A percentile compares a stretch with the other conserved stretches of the same genome.
Conservation (phyloP, 2,797 vertebrate species). For the Rallus crepitans region DNA sequence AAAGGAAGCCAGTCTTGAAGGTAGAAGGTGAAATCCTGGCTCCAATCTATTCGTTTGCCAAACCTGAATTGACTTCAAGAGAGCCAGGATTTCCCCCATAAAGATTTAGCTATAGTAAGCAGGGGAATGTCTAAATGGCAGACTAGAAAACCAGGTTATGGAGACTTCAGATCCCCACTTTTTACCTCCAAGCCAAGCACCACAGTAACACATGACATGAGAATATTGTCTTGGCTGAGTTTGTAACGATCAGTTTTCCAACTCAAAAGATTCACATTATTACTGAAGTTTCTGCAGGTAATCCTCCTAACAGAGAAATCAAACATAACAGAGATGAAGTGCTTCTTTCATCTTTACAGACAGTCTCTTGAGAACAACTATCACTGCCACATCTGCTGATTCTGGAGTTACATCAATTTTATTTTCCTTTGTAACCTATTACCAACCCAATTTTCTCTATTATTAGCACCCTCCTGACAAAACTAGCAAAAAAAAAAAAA, state of each 20-base stretch:
- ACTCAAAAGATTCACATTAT: background rate
- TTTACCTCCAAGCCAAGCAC: background rate
- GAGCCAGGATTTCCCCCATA: background rate
- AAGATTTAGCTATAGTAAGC: background rate
- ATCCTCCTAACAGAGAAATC: slow-evolving; percentile 21
- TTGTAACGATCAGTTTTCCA: background rate
- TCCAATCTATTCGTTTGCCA: background rate
- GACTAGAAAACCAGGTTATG: background rate
- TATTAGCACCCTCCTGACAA: background rate
- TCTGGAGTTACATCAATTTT: background rate
- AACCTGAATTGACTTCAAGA: background rate
- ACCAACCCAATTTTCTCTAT: background rate
- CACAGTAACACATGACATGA: background rate
- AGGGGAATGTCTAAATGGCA: background rate
- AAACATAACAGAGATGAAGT: background rate
- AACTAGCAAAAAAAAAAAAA: background rate
- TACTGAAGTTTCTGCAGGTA: slow-evolving; percentile 16
- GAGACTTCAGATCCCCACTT: background rate
- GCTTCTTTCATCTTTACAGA: slow-evolving; percentile 25
- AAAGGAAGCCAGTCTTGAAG: slow-evolving; percentile 13
- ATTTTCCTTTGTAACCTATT: slow-evolving; percentile 14
- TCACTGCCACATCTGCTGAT: background rate
- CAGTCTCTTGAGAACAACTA: background rate
- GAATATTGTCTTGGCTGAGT: background rate
- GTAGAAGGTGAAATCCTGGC: background rate